These are phyloP conservation scores for Agrotis clavis DNA, from an alignment of 2,888 invertebrate genomes.

Conservation along the genomic window DNA sequence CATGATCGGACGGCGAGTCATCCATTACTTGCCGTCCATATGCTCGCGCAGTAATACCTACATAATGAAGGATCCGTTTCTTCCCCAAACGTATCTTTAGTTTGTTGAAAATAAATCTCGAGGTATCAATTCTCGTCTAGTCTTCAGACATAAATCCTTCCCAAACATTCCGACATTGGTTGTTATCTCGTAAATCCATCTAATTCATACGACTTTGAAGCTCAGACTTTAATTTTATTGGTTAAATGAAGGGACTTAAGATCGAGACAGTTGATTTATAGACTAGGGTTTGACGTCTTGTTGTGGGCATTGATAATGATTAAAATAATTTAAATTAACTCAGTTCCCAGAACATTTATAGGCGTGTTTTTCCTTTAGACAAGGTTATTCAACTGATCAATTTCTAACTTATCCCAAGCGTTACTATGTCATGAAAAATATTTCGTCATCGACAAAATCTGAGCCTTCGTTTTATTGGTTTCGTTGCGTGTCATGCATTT, in stretches of 20 bases:
- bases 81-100: background rate
- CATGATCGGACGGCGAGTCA: too few species aligned
- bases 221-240: conserved; percentile 40
- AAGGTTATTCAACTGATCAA: too few species aligned
- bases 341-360: background rate
- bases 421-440: too few species aligned
- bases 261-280: conserved; percentile 18
- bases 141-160: conserved; percentile 8
- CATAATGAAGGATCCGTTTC: background rate
- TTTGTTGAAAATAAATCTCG: conserved; percentile 36
- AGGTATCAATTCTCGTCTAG: conserved; percentile 17
- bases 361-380: too few species aligned
- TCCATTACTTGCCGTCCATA: too few species aligned
- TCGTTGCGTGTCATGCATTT: too few species aligned
- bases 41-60: background rate
- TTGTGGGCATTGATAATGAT: conserved; percentile 6
- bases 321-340: background rate
- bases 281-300: background rate
- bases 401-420: too few species aligned
- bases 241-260: background rate
- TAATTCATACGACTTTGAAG: conserved; percentile 28
- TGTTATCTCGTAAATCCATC: conserved; percentile 54
- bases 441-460: too few species aligned
- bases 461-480: too few species aligned
- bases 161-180: conserved; percentile 8